Evolutionary conservation across 2,888 invertebrate species (phyloP), one percentile per base, ranked within the genome.

Genomic region (Cephus spinipes): DNA sequence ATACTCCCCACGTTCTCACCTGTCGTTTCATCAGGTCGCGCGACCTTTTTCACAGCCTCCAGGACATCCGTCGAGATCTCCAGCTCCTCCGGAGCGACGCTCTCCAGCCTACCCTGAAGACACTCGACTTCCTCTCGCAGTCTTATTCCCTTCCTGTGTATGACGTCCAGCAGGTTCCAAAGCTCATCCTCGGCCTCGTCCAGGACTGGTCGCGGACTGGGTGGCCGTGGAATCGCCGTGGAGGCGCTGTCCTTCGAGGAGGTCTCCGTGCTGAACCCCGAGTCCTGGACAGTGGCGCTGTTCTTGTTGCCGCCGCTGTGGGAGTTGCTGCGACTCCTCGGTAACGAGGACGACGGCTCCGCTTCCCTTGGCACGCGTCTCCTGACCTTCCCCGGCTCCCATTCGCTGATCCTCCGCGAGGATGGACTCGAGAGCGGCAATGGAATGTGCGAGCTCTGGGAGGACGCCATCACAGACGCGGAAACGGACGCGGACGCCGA

Each of bases 251-350:
- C 96, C 82, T 96, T 96, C 88, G 95, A 95, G 77, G 96, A 96
- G 76, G 97, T 96, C 92, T 97, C 97, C 80, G 97, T 97, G 91
- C 97, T 97, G 93, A 97, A 97, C 77, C 97, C 97, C 75, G 97
- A 97, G 92, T 97, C 97, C 89, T 95, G 95, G 34, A 96, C 94
- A 81, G 94, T 94, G 78, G 94, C 94, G 93, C 91, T 94, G 93
- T 92, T 94, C 93, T 90, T 95, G 90, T 92, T 93, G 4, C 92
- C 93, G 83, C 93, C 93, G 89, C 93, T 93, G 89, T 94, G 94
- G 80, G 93, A 94, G 86, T 94, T 94, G 93, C 93, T 95, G 90
- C 92, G 94, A 93, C 94, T 95, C 87, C 93, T 93, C 79, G 92
- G 94, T 86, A 93, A 92, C 90, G 85, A 93, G 88, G 89, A 86